phyloP scores from a whole-genome alignment of 2,113 vertebrate genomes.

The Hirundichthys speculiger region DNA sequence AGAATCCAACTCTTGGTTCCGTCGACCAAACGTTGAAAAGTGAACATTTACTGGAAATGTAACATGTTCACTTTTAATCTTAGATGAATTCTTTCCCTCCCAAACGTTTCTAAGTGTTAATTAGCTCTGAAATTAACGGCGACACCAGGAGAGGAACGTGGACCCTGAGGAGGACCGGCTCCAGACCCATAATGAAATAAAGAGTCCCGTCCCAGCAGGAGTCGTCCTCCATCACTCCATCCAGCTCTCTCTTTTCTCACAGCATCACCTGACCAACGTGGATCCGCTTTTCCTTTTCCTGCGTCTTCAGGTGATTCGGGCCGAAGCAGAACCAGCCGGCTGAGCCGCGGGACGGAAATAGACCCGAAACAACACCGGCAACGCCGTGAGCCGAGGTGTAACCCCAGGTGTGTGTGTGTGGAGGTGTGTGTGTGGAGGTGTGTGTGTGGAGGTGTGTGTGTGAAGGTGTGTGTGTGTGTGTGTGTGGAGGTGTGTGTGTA shows the following conservation, averaged over 20 bases:
- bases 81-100: no score
- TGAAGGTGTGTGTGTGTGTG: slow-evolving; percentile 39
- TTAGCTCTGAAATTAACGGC: slow-evolving; percentile 8
- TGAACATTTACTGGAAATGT: no score
- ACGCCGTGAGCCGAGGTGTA: slow-evolving; percentile 24
- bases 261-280: slow-evolving; percentile 9
- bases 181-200: slow-evolving; percentile 8
- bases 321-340: slow-evolving; percentile 21
- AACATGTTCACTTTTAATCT: no score
- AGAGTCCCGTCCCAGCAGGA: slow-evolving; percentile 3
- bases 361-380: slow-evolving; percentile 26
- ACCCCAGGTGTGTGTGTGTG: slow-evolving; percentile 38
- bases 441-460: slow-evolving; percentile 40
- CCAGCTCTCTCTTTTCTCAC: slow-evolving; percentile 8
- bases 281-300: slow-evolving; percentile 1
- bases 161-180: neutral
- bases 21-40: no score
- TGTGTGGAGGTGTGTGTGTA: no score
- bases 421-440: slow-evolving; percentile 31
- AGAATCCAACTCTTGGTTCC: no score
- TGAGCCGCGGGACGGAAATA: slow-evolving; percentile 40
- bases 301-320: slow-evolving; percentile 11
- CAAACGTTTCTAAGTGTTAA: no score
- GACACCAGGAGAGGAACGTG: neutral
- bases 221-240: slow-evolving; percentile 17